phyloP scores from a whole-genome alignment of 2,797 vertebrate species.

The Bovichtus diacanthus region DNA sequence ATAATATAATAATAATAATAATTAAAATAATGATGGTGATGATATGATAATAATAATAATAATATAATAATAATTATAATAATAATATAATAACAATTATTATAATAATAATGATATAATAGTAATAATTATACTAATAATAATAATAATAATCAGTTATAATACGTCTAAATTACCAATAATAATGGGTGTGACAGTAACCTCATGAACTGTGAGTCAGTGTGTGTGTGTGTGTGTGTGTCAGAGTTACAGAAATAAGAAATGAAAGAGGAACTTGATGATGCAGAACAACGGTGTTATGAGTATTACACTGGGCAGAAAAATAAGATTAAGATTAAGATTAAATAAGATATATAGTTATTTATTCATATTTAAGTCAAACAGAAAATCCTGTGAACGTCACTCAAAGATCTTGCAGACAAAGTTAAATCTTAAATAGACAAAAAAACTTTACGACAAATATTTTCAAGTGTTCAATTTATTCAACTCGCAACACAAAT shows the following conservation, averaged over 20 bases:
- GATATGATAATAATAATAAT: background rate
- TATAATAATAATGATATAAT: too few relatives aligned
- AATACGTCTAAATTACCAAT: background rate
- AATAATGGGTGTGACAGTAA: too few relatives aligned
- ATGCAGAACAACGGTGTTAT: too few relatives aligned
- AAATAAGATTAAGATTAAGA: too few relatives aligned
- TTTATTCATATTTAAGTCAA: too few relatives aligned
- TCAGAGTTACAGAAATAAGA: conserved; percentile 17
- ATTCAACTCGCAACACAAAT: conserved; percentile 61
- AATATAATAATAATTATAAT: background rate
- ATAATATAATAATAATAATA: too few relatives aligned
- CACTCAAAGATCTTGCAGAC: background rate
- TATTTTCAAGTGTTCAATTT: conserved; percentile 55
- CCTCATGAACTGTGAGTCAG: too few relatives aligned
- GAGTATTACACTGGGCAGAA: too few relatives aligned
- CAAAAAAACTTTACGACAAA: background rate
- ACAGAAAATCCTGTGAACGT: too few relatives aligned
- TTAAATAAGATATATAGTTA: too few relatives aligned
- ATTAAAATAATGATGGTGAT: background rate
- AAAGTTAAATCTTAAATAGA: background rate
- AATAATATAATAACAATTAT: background rate
- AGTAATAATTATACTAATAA: too few relatives aligned
- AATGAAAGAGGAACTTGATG: conserved; percentile 23
- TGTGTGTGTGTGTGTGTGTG: background rate
- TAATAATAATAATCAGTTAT: background rate